Base-by-base conservation (phyloP, 1,140 invertebrate species). In the Heliconius melpomene region DNA sequence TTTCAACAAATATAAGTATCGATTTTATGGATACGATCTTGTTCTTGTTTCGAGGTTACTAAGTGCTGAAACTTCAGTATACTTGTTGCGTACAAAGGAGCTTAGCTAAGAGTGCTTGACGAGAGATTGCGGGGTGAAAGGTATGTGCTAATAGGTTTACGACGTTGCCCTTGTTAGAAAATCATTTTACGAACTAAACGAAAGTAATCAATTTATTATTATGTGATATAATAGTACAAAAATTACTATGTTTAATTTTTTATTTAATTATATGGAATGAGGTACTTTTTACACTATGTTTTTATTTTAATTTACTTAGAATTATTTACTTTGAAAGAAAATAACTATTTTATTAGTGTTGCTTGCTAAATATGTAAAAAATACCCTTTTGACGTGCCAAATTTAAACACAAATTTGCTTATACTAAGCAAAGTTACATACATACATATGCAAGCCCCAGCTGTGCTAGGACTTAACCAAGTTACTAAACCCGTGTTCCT, bases 31-130 rank as follows among this genome's bases (percentile, higher is more conserved):
- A 66, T 66, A 29, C 36, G 52, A 78, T 78, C 77, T 78, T 74
- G 72, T 72, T 57, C 75, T 23, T 76, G 75, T 66, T 76, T 66
- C 26, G 38, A 76, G 75, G 36, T 66, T 66, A 40, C 32, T 60
- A 66, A 60, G 60, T 60, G 57, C 40, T 38, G 54, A 66, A 76
- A 76, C 75, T 76, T 76, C 36, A 60, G 54, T 20, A 66, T 66
- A 76, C 40, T 76, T 66, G 75, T 76, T 76, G 75, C 57, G 60
- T 76, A 76, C 75, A 76, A 76, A 76, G 75, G 75, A 66, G 60
- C 75, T 76, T 38, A 66, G 75, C 54, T 60, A 76, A 52, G 75
- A 60, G 75, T 38, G 54, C 32, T 60, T 38, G 75, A 40, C 36
- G 38, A 76, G 54, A 78, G 71, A 46, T 54, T 50, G 29, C 71